These are phyloP conservation scores for Latrodectus hesperus DNA, from an alignment of 2,888 invertebrate genomes.

Conservation along the genomic window DNA sequence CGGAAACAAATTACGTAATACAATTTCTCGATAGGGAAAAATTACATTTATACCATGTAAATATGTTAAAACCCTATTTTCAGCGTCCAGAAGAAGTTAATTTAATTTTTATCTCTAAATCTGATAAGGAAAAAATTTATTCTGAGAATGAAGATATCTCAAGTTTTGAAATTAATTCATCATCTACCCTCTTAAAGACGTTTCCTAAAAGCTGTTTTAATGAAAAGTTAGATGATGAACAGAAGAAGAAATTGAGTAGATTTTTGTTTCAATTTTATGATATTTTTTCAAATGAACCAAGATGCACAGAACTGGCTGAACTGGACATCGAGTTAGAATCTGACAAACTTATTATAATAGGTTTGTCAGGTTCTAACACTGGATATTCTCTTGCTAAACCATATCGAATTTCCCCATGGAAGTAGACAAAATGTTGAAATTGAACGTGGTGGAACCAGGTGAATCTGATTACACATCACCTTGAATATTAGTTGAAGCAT, in stretches of 20 bases:
- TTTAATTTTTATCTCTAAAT: not conserved
- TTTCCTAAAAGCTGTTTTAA: not conserved
- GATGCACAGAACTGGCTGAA: not conserved
- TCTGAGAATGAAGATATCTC: not conserved
- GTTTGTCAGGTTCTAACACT: no score
- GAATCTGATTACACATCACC: constrained; percentile 41
- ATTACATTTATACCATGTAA: not conserved
- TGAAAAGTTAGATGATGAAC: not conserved
- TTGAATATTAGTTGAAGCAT: constrained; percentile 17
- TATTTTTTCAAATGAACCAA: constrained; percentile 31
- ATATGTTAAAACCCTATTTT: no score
- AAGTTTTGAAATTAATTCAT: no score
- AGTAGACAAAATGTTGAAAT: constrained; percentile 5
- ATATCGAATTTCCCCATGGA: constrained; percentile 26
- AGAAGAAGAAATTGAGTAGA: not conserved
- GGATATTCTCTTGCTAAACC: no score
- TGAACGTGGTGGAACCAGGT: constrained; percentile 26
- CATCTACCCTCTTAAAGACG: not conserved
- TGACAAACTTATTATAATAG: constrained; percentile 6
- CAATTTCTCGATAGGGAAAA: not conserved
- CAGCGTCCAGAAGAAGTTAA: constrained; percentile 18
- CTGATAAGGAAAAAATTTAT: not conserved
- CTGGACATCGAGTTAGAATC: not conserved
- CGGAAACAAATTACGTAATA: not conserved
- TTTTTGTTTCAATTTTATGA: not conserved